These are phyloP conservation scores for Pyrocephalus nanus DNA, from an alignment of 2,797 vertebrate genomes.

Conservation along the genomic window DNA sequence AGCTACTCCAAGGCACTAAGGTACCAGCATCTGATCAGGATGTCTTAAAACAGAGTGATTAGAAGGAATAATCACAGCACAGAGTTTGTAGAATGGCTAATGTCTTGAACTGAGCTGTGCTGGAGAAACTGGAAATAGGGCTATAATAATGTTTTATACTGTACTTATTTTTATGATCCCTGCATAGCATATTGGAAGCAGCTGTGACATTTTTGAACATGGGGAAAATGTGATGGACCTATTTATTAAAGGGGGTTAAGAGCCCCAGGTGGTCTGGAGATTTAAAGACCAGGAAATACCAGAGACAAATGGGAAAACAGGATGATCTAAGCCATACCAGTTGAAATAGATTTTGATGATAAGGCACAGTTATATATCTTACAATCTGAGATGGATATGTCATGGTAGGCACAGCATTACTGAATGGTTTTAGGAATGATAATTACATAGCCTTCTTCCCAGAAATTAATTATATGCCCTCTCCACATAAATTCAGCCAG, in stretches of 20 bases:
- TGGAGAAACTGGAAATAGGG: not conserved
- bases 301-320: constrained; percentile 63
- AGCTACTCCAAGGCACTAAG: not conserved
- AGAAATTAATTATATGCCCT: not conserved
- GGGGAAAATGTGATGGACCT: constrained; percentile 45
- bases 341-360: constrained; percentile 54
- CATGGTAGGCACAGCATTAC: not conserved
- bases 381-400: not conserved
- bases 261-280: constrained; percentile 64
- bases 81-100: not conserved
- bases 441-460: not conserved
- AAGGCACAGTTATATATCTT: constrained; percentile 30
- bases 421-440: not conserved
- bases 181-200: constrained; percentile 50
- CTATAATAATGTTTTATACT: constrained; percentile 48
- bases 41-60: not conserved
- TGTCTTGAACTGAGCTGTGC: not conserved
- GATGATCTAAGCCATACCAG: constrained; percentile 37
- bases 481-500: not conserved
- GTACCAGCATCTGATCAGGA: not conserved
- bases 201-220: constrained; percentile 47
- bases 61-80: not conserved
- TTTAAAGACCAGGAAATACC: constrained; percentile 63
- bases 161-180: constrained; percentile 50
- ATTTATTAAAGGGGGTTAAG: constrained; percentile 62